Evolutionary conservation across 1,140 invertebrate genomes (phyloP).

Genomic region (Cylas formicarius): DNA sequence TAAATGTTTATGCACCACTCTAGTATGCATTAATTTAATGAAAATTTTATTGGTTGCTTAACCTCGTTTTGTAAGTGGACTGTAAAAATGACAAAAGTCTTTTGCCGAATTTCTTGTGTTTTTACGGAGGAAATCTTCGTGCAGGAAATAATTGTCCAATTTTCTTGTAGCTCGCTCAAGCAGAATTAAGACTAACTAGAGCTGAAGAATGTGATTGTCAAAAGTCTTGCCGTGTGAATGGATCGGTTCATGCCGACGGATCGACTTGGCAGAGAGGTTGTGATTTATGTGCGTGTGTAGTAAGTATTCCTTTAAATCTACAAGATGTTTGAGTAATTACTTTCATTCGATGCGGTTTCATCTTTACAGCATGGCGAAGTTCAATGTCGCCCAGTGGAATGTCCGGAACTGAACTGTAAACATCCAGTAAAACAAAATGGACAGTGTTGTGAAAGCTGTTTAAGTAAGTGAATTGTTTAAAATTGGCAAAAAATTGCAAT

Average conservation of each 20-base stretch:
- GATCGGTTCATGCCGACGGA: slow-evolving; percentile 68
- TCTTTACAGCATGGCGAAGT: slow-evolving; percentile 69
- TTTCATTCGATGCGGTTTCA: not conserved
- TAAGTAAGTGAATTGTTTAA: slow-evolving; percentile 64
- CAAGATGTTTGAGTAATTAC: slow-evolving; percentile 1
- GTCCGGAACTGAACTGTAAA: slow-evolving; percentile 67
- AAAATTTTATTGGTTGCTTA: no score
- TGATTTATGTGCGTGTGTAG: slow-evolving; percentile 74
- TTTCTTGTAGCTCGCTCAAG: slow-evolving; percentile 61
- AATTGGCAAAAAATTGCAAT: not conserved
- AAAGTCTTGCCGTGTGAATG: slow-evolving; percentile 74
- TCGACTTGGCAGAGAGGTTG: slow-evolving; percentile 73
- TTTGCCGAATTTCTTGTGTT: no score
- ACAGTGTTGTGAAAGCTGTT: slow-evolving; percentile 78
- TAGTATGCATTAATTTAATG: no score
- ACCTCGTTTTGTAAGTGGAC: no score
- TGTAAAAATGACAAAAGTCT: no score
- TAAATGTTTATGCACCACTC: no score
- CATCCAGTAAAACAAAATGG: slow-evolving; percentile 68
- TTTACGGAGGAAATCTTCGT: no score
- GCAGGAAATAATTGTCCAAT: no score
- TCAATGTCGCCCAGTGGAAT: slow-evolving; percentile 69
- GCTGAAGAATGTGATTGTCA: slow-evolving; percentile 85
- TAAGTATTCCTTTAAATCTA: slow-evolving; percentile 41
- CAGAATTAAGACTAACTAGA: slow-evolving; percentile 65